phyloP scores from a whole-genome alignment of 2,888 invertebrate genomes.

The Thecophora atra region DNA sequence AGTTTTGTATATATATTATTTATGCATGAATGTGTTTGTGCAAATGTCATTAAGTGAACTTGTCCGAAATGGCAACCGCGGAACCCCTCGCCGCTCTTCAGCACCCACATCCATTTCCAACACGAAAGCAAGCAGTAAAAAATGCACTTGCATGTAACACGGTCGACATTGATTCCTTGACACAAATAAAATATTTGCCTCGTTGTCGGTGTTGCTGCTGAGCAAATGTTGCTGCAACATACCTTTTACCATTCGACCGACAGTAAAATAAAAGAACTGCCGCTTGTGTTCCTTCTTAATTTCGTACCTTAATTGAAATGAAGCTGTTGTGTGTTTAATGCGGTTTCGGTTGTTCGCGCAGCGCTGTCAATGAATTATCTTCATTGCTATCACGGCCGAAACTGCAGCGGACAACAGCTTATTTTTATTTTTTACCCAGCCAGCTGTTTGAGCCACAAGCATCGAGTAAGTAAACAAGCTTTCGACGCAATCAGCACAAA shows the following conservation, averaged over 20 bases:
- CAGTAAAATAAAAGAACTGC: not conserved
- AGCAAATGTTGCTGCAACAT: not conserved
- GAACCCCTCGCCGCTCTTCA: not conserved
- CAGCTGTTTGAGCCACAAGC: too few relatives aligned
- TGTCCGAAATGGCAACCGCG: not conserved
- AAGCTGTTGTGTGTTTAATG: not conserved
- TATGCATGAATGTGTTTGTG: too few relatives aligned
- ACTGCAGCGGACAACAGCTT: not conserved
- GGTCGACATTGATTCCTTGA: not conserved
- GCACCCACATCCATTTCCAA: not conserved
- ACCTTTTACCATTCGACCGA: too few relatives aligned
- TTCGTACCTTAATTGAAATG: not conserved
- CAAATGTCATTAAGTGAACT: too few relatives aligned
- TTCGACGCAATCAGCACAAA: too few relatives aligned
- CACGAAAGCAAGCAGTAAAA: not conserved
- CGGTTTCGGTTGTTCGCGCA: not conserved
- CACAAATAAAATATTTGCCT: not conserved
- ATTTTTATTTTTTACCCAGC: too few relatives aligned
- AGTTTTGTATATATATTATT: too few relatives aligned
- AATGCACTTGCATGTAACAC: not conserved
- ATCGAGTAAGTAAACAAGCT: too few relatives aligned
- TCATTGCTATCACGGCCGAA: constrained; percentile 7
- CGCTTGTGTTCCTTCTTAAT: not conserved
- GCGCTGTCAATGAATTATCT: constrained; percentile 17
- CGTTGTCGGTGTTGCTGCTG: not conserved